Evolutionary conservation across 2,888 invertebrate genomes (phyloP), one percentile per base, ranked within the genome.

Genomic region (Germaria angustata): DNA sequence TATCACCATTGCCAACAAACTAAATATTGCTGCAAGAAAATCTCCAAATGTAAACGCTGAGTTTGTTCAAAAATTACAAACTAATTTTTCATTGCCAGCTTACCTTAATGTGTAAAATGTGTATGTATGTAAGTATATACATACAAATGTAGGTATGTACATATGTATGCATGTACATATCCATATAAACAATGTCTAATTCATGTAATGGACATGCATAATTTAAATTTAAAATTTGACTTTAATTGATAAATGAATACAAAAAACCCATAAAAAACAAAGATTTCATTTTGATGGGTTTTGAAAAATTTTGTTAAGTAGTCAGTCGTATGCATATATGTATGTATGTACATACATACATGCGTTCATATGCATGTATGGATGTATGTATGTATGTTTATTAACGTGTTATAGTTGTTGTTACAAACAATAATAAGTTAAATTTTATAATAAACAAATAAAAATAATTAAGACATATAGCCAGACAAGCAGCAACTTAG

Each of bases 391-490:
- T 6, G 6, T 28, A 28, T 28, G 28, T 28, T 5, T 28, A 28
- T 28, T 5, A 28, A 28, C 28, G 28, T 28, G 28, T 6, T 51
- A 3, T 44, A 44, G 41, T 55, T 57, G 28, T 34, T 44, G 24
- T 39, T 41, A 20, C 41, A 63, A 41, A 49, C 24, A 61, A 36
- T 49, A 61, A 36, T 49, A 59, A 24, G 22, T 57, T 53, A 22
- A 44, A 65, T 53, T 51, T 51, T 20, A 53, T 61, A 44, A 65
- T 44, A 65, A 75, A 55, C 15, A 65, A 75, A 65, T 63, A 36
- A 34, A 53, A 49, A 28, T 61, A 77, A 77, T 69, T 61, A 77
- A 69, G 53, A 22, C 61, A 69, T 36, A 53, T 7, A 49, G 22
- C n/a, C 59, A 49, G 17, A 55, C 34, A 24, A 28, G 17, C 15